phyloP scores from a whole-genome alignment of 2,888 invertebrate genomes.

The Epinotia nisella region DNA sequence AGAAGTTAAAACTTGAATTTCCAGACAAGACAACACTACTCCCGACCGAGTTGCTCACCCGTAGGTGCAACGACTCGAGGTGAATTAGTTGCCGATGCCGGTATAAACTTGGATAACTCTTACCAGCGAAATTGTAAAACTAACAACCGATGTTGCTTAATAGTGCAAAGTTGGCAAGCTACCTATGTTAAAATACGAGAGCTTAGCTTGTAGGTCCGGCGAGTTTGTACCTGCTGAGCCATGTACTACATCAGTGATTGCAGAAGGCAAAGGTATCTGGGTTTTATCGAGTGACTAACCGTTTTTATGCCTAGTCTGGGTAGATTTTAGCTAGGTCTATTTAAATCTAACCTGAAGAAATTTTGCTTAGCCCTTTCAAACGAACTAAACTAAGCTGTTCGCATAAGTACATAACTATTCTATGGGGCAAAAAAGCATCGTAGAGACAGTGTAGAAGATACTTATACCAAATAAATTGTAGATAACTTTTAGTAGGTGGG shows the following conservation, averaged over 20 bases:
- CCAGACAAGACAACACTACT: conserved; percentile 31
- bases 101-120: conserved; percentile 34
- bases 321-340: too few species aligned
- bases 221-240: too few species aligned
- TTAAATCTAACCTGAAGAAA: too few species aligned
- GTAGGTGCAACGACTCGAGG: conserved; percentile 28
- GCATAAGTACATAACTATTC: too few species aligned
- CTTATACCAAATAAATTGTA: not conserved
- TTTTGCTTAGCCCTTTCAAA: too few species aligned
- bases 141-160: conserved; percentile 9
- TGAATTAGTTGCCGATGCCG: conserved; percentile 40
- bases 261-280: too few species aligned
- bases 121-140: conserved; percentile 22
- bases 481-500: not conserved
- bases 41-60: conserved; percentile 32
- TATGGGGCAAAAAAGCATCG: too few species aligned
- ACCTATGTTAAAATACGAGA: not conserved
- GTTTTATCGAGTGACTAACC: too few species aligned
- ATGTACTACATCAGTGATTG: too few species aligned
- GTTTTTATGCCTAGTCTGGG: too few species aligned
- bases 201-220: too few species aligned
- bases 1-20: conserved; percentile 39
- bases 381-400: too few species aligned
- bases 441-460: not conserved
- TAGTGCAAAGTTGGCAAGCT: not conserved